phyloP scores from a whole-genome alignment of 2,113 vertebrate genomes.

The Odontesthes bonariensis region DNA sequence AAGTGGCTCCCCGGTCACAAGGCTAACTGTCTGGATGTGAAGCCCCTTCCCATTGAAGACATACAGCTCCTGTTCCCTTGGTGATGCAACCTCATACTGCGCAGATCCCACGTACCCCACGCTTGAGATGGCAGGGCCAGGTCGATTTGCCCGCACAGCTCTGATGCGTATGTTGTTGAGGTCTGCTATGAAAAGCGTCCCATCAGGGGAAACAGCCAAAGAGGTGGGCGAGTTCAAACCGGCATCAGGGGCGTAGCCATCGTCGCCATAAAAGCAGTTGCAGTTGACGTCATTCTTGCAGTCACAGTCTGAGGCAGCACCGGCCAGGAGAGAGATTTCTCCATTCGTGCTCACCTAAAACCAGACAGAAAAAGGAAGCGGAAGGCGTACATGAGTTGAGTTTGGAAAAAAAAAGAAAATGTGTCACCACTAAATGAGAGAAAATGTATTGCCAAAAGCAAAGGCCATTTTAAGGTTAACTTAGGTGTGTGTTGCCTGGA shows the following conservation, averaged over 20 bases:
- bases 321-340: slow-evolving; percentile 97
- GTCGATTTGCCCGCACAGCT: slow-evolving; percentile 93
- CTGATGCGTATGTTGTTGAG: slow-evolving; percentile 98
- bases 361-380: slow-evolving; percentile 1
- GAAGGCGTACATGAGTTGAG: background rate
- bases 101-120: slow-evolving; percentile 69
- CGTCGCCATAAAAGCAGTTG: slow-evolving; percentile 97
- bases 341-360: slow-evolving; percentile 94
- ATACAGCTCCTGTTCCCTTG: slow-evolving; percentile 95
- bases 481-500: slow-evolving; percentile 31
- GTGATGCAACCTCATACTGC: slow-evolving; percentile 95
- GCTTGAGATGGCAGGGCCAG: slow-evolving; percentile 75
- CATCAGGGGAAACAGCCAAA: slow-evolving; percentile 94
- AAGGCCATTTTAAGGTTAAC: slow-evolving; percentile 31
- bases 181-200: slow-evolving; percentile 96
- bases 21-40: slow-evolving; percentile 95
- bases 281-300: slow-evolving; percentile 99
- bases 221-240: slow-evolving; percentile 96
- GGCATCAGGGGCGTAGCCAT: slow-evolving; percentile 96
- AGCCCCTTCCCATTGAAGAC: slow-evolving; percentile 94
- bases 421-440: background rate
- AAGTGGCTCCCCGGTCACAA: slow-evolving; percentile 95
- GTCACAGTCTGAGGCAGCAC: slow-evolving; percentile 96
- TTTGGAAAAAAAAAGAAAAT: background rate
- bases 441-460: slow-evolving; percentile 25